Evolutionary conservation across 2,113 vertebrate species (phyloP).

Genomic region (Catagonus wagneri): DNA sequence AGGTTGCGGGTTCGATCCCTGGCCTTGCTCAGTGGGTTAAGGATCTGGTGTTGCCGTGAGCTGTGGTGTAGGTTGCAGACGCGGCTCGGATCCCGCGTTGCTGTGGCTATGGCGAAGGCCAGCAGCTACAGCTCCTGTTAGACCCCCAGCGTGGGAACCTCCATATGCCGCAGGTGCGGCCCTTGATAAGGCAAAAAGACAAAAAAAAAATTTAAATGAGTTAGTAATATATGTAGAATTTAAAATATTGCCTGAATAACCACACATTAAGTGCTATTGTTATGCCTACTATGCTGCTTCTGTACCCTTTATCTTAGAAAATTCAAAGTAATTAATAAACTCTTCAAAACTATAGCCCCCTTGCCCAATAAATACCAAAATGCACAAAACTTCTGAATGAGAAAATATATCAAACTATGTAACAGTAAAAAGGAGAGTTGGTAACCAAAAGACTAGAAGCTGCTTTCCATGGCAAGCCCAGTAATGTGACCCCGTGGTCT

Average conservation of each 20-base stretch:
- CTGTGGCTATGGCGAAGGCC: no score
- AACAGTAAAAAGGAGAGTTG: background rate
- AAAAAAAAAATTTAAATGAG: no score
- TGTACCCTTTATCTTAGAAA: background rate
- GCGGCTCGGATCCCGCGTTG: no score
- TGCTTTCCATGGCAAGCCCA: background rate
- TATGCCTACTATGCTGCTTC: background rate
- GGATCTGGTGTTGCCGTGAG: no score
- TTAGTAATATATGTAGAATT: background rate
- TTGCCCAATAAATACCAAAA: constrained; percentile 14
- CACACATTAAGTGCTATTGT: background rate
- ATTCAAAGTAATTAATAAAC: background rate
- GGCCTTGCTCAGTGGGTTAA: no score
- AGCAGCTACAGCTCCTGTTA: no score
- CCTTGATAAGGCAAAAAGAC: no score
- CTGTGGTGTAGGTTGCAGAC: no score
- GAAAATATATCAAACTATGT: background rate
- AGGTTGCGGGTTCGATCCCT: no score
- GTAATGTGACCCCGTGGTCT: background rate
- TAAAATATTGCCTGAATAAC: constrained; percentile 15
- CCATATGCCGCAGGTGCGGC: no score
- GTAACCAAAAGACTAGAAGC: background rate
- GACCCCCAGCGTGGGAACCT: no score
- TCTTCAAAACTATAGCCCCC: background rate
- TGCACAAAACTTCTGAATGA: constrained; percentile 11